Base-by-base conservation (phyloP, 2,797 vertebrate species). In the Phataginus tricuspis region DNA sequence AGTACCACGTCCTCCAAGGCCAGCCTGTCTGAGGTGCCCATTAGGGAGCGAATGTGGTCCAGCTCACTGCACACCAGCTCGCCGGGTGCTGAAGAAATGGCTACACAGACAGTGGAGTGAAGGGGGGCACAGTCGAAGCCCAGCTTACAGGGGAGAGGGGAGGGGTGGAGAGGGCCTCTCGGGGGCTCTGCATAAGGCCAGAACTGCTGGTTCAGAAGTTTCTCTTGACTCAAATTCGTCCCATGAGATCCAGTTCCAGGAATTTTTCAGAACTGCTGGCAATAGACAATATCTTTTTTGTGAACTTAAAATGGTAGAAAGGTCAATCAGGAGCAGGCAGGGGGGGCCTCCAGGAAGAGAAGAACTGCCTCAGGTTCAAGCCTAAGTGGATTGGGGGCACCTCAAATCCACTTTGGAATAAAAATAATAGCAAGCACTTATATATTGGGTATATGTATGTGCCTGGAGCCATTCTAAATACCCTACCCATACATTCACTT, bases 21-120 rank as follows among this genome's bases (percentile, higher is more conserved):
- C 71, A 80, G 23, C 77, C 64, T 75, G 94, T 92, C 86, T 51
- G 53, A 96, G 96, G 2, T 1, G 27, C 45, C 91, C 94, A 85
- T 88, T 83, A 27, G 72, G 59, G 45, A 49, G 23, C 71, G 51
- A 49, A 42, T 13, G 59, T 34, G 53, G 59, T 51, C 64, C 31
- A 13, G 25, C 75, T 45, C 45, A 12, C 45, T 80, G 89, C n/a
- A 1, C 23, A 0, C 49, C 55, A 27, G 37, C 55, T 95, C 37
- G 0, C 88, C 75, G 90, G 34, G 51, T 23, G 3, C 57, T 16
- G 93, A 86, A 55, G 66, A 89, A 90, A 94, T 61, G n/a, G 61
- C 82, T 78, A 27, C 71, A 91, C 72, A 86, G 85, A 78, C 87
- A 49, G 5, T 1, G 1, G 63, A 91, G 85, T 29, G 93, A 86